phyloP scores from a whole-genome alignment of 92 coral and sea anemone genomes.

The Scolanthus callimorphus region DNA sequence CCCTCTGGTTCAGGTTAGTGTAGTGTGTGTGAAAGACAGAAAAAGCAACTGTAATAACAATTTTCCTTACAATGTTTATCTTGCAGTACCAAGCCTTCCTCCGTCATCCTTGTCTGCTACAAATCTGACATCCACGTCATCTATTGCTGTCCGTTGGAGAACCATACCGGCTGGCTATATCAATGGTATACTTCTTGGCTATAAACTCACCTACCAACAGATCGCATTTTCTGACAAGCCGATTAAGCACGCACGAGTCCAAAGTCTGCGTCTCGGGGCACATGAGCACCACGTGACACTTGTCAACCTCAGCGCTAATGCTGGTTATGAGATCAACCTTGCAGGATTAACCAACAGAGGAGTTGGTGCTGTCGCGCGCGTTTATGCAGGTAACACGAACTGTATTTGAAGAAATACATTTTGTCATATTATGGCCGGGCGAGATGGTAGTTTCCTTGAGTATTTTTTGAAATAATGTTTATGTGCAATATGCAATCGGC shows the following conservation, averaged over 20 bases:
- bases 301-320: constrained; percentile 10
- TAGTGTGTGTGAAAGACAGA: too few species aligned
- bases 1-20: too few species aligned
- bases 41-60: too few species aligned
- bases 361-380: background rate
- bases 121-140: constrained; percentile 50
- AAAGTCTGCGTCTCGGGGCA: background rate
- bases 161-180: constrained; percentile 35
- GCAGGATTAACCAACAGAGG: constrained; percentile 22
- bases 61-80: too few species aligned
- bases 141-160: constrained; percentile 35
- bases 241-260: background rate
- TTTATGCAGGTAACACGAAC: background rate
- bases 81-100: constrained; percentile 42
- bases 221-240: constrained; percentile 24
- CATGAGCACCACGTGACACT: background rate
- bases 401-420: too few species aligned
- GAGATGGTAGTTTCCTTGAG: too few species aligned
- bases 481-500: too few species aligned
- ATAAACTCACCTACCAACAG: constrained; percentile 28
- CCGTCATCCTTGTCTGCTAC: constrained; percentile 27
- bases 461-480: too few species aligned
- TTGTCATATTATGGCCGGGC: too few species aligned
- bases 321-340: constrained; percentile 15
- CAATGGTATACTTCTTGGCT: constrained; percentile 49